These are phyloP conservation scores for Amphiprion clarkii DNA, from an alignment of 2,797 vertebrate genomes.

Conservation along the genomic window DNA sequence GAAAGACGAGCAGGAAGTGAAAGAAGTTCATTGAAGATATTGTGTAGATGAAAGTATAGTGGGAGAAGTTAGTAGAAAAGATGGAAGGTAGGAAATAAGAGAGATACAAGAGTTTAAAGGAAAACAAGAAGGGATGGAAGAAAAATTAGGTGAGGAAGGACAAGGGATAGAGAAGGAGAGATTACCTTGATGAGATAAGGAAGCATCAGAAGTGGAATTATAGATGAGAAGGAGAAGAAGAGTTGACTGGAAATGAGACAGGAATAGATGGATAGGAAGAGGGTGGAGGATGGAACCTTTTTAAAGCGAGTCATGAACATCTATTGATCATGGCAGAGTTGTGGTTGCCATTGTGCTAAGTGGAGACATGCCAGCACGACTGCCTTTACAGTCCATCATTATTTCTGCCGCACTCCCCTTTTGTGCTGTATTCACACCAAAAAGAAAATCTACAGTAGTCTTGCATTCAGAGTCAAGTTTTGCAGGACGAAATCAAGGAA, in stretches of 20 bases:
- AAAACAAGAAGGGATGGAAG: neutral
- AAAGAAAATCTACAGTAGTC: neutral
- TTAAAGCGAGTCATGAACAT: constrained; percentile 73
- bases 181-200: constrained; percentile 24
- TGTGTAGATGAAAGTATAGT: constrained; percentile 3
- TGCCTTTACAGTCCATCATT: constrained; percentile 49
- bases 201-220: constrained; percentile 53
- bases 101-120: neutral
- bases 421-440: neutral
- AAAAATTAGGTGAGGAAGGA: neutral
- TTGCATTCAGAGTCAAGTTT: neutral
- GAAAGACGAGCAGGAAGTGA: neutral
- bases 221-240: constrained; percentile 57
- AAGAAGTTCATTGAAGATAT: neutral
- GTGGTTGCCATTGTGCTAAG: constrained; percentile 72
- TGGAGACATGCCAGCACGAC: constrained; percentile 63
- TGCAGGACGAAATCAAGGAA: neutral
- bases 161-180: neutral
- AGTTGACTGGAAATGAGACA: constrained; percentile 67
- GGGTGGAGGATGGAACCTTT: constrained; percentile 70
- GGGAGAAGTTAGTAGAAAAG: constrained; percentile 1
- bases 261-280: constrained; percentile 63
- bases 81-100: neutral
- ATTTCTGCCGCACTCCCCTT: constrained; percentile 54
- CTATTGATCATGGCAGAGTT: constrained; percentile 81